Evolutionary conservation across 1,140 invertebrate species (phyloP).

Genomic region (Drosophila sproati): DNA sequence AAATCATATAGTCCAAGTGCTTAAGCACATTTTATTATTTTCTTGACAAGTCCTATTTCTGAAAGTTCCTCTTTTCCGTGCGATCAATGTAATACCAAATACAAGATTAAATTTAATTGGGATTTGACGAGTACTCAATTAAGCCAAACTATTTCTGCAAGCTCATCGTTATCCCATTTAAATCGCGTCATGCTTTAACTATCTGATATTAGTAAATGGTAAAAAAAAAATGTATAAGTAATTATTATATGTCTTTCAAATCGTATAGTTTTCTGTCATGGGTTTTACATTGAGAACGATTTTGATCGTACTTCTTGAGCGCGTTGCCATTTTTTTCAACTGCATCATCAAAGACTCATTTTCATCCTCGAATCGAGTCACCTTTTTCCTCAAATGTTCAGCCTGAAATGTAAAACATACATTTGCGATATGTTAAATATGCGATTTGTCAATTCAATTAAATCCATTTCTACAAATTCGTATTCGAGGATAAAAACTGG

Average conservation of each 20-base stretch:
- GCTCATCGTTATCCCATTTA: not conserved
- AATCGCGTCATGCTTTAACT: not conserved
- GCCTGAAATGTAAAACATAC: slow-evolving; percentile 86
- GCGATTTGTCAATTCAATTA: slow-evolving; percentile 13
- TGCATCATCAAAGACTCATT: slow-evolving; percentile 96
- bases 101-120: no score
- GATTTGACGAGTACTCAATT: no score
- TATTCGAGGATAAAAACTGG: slow-evolving; percentile 77
- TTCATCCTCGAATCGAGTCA: slow-evolving; percentile 95
- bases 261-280: not conserved
- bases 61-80: no score
- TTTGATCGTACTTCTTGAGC: slow-evolving; percentile 89
- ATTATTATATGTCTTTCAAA: slow-evolving; percentile 16
- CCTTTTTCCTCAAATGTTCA: slow-evolving; percentile 93
- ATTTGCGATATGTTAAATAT: slow-evolving; percentile 56
- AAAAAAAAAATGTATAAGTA: not conserved
- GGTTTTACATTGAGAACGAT: slow-evolving; percentile 34
- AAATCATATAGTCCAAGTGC: no score
- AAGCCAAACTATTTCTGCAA: no score
- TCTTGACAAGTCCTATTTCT: no score
- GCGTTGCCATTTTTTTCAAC: slow-evolving; percentile 96
- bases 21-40: no score
- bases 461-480: slow-evolving; percentile 32
- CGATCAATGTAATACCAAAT: no score
- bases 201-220: slow-evolving; percentile 3